A percentile compares a stretch with the other conserved stretches of the same genome.
phyloP scores from a whole-genome alignment of 1,140 invertebrate species.

The Drosophila bocqueti region DNA sequence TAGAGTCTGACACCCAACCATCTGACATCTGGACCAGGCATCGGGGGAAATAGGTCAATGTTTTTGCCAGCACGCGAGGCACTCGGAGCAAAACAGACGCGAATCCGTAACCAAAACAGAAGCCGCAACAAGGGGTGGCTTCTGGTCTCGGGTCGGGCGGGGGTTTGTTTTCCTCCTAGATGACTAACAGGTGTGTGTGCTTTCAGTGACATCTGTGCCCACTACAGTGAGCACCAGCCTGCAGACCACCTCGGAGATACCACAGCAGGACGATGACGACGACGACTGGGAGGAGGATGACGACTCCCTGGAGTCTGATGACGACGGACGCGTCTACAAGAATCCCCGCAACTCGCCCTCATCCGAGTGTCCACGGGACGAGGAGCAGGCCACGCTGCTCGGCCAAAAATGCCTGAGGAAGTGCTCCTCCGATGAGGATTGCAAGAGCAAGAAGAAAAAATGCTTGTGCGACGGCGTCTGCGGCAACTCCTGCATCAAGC shows the following conservation, averaged over 20 bases:
- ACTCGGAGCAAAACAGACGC: slow-evolving; percentile 45
- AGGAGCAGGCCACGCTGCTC: slow-evolving; percentile 88
- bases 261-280: slow-evolving; percentile 87
- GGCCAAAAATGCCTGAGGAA: slow-evolving; percentile 96
- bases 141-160: neutral
- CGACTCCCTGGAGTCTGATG: slow-evolving; percentile 86
- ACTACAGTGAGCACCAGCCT: slow-evolving; percentile 48
- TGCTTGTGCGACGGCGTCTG: slow-evolving; percentile 98
- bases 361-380: slow-evolving; percentile 92
- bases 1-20: slow-evolving; percentile 34
- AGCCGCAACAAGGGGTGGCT: slow-evolving; percentile 23
- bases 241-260: slow-evolving; percentile 83
- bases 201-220: slow-evolving; percentile 74
- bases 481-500: slow-evolving; percentile 98
- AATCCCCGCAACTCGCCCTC: slow-evolving; percentile 95
- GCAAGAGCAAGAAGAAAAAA: slow-evolving; percentile 98
- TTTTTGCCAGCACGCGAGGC: slow-evolving; percentile 61
- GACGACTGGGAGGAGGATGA: slow-evolving; percentile 88
- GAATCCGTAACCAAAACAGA: slow-evolving; percentile 74
- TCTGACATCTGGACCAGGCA: slow-evolving; percentile 44
- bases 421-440: slow-evolving; percentile 97
- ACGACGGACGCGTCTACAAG: slow-evolving; percentile 91
- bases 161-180: slow-evolving; percentile 2
- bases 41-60: slow-evolving; percentile 76
- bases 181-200: slow-evolving; percentile 31